A percentile compares a stretch with the other conserved stretches of the same genome.
phyloP scores from a whole-genome alignment of 2,797 vertebrate species.

The Eulemur rubriventer region DNA sequence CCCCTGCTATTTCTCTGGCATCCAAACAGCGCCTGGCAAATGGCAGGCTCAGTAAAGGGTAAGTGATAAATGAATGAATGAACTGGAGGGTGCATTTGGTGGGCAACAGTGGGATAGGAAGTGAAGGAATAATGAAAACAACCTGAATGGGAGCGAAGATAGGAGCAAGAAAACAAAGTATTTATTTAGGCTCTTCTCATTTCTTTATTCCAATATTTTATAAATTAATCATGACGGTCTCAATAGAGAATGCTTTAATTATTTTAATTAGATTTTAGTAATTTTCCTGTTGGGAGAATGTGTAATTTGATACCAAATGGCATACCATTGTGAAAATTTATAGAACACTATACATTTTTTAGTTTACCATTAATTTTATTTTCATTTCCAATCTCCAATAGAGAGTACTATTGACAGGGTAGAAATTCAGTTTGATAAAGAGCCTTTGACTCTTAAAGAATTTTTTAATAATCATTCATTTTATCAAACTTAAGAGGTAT shows the following conservation, averaged over 20 bases:
- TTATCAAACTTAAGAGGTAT: background rate
- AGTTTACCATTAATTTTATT: slow-evolving; percentile 5
- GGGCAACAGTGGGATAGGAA: background rate
- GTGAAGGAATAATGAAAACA: background rate
- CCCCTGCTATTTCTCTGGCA: background rate
- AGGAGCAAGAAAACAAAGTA: background rate
- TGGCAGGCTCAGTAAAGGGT: background rate
- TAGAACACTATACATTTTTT: background rate
- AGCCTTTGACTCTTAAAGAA: background rate
- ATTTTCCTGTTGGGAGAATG: background rate
- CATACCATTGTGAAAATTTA: background rate
- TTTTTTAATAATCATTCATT: background rate
- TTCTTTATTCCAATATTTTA: background rate
- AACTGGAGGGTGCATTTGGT: background rate
- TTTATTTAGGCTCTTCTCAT: background rate
- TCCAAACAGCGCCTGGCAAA: background rate
- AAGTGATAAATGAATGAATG: background rate
- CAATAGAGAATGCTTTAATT: background rate
- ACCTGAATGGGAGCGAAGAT: background rate
- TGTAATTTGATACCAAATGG: background rate
- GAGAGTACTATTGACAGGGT: background rate
- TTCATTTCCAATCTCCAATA: background rate
- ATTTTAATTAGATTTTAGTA: background rate
- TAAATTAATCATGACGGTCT: background rate
- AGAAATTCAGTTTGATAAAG: slow-evolving; percentile 21